Conservation (phyloP, 1,140 invertebrate species). For the Lasioglossum albipes region DNA sequence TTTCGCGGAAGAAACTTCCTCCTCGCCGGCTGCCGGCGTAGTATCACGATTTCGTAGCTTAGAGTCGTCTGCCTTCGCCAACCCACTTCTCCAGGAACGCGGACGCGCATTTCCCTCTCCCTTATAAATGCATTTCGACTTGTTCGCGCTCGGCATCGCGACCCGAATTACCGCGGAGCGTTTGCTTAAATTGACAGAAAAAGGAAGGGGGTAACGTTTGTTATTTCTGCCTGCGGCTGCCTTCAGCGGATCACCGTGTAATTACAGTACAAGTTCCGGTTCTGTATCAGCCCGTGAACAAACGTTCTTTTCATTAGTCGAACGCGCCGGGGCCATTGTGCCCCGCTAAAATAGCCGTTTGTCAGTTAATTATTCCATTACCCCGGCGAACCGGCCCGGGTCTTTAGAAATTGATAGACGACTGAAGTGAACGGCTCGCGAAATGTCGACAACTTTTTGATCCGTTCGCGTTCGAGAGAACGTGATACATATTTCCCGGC, state of each 20-base stretch:
- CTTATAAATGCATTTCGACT: neutral
- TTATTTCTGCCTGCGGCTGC: neutral
- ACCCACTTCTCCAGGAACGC: neutral
- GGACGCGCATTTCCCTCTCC: neutral
- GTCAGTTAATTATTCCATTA: too few relatives aligned
- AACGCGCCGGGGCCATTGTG: too few relatives aligned
- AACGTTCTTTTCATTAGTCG: neutral
- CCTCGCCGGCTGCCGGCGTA: neutral
- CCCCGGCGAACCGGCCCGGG: too few relatives aligned
- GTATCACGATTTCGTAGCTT: slow-evolving; percentile 1
- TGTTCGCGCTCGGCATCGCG: neutral
- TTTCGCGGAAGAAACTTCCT: slow-evolving; percentile 19
- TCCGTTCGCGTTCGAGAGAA: too few relatives aligned
- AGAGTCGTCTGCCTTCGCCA: neutral
- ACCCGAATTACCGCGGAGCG: too few relatives aligned
- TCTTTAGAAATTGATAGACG: too few relatives aligned
- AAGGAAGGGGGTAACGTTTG: neutral
- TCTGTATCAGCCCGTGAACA: neutral
- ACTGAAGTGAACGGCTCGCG: too few relatives aligned
- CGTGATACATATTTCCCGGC: too few relatives aligned
- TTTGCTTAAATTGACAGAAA: neutral
- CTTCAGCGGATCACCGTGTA: neutral
- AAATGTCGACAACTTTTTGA: too few relatives aligned
- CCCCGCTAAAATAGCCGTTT: too few relatives aligned
- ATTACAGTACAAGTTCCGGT: slow-evolving; percentile 10